Percentiles rank a stretch among this genome's conserved stretches.
Conservation (phyloP, 2,888 invertebrate species). For the Subacronicta megacephala region DNA sequence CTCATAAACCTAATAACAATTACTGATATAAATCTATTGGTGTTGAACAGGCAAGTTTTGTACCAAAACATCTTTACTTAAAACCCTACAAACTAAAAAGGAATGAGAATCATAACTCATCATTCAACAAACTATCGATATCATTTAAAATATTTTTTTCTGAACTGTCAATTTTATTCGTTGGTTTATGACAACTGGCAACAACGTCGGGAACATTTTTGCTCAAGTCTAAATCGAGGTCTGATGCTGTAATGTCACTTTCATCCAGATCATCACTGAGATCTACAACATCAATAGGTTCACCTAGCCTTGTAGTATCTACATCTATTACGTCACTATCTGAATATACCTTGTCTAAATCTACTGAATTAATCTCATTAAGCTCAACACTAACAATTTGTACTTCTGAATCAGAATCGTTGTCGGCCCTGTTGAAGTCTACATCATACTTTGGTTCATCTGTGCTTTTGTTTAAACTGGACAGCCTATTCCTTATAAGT, state of each 20-base stretch:
- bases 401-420: conserved; percentile 81
- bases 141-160: conserved; percentile 70
- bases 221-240: conserved; percentile 71
- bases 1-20: conserved; percentile 28
- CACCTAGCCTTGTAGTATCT: conserved; percentile 68
- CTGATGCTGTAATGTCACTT: conserved; percentile 66
- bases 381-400: conserved; percentile 79
- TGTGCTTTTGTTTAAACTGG: conserved; percentile 64
- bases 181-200: conserved; percentile 78
- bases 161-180: conserved; percentile 58
- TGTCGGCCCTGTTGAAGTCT: conserved; percentile 62
- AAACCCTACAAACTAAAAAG: conserved; percentile 20
- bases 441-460: conserved; percentile 56
- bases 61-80: conserved; percentile 37
- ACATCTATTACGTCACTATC: conserved; percentile 78
- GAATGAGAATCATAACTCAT: conserved; percentile 73
- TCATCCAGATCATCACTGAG: conserved; percentile 79
- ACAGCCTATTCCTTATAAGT: conserved; percentile 75
- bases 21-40: conserved; percentile 22
- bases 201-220: conserved; percentile 85
- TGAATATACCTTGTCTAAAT: conserved; percentile 62
- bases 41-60: conserved; percentile 42
- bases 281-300: conserved; percentile 78
- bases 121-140: conserved; percentile 73
- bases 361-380: conserved; percentile 59